Base-by-base conservation (phyloP, 2,797 vertebrate species). In the Eremophila alpestris region DNA sequence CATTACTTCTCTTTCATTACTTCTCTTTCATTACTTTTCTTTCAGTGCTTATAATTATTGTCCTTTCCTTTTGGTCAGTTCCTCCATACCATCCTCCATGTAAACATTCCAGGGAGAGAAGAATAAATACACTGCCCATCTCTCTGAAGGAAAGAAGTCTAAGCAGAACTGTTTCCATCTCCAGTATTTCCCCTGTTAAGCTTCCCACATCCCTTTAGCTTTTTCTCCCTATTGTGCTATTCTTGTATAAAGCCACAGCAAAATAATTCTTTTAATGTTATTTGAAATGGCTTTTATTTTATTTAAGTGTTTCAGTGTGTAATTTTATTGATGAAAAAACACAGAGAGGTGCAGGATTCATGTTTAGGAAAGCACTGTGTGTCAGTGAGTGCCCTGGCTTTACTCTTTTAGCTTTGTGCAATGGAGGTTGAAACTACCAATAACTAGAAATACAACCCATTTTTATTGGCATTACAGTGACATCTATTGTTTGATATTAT, bases 381-480 rank as follows among this genome's bases (percentile, higher is more conserved):
- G 46, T 75, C 91, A 74, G 56, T 49, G 40, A 80, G 78, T 70
- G 78, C 91, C 70, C 56, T 94, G 77, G 38, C 56, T 93, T 91
- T 90, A 80, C 11, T 16, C 36, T 80, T 85, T 34, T 62, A 95
- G 59, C 73, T 93, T 43, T 89, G 64, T 77, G 85, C 92, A 94
- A 67, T 58, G 77, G 94, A 95, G 95, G 92, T 75, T 83, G 95
- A 97, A 85, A 87, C 88, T 93, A 95, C 93, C 87, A 90, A 95
- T 93, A 91, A 87, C 93, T 71, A 81, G 54, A 95, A 97, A 92
- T 94, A 88, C 80, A 93, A 77, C 73, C 84, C 52, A 60, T 92
- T 97, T 95, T 94, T 93, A 93, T 96, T 95, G 90, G 96, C 93
- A 96, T 96, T 96, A 98, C 81, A 97, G 97, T 97, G 97, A 97